Evolutionary conservation across 1,140 invertebrate species (phyloP), one percentile per base, ranked within the genome.

Genomic region (Rhyacophila brunnea): DNA sequence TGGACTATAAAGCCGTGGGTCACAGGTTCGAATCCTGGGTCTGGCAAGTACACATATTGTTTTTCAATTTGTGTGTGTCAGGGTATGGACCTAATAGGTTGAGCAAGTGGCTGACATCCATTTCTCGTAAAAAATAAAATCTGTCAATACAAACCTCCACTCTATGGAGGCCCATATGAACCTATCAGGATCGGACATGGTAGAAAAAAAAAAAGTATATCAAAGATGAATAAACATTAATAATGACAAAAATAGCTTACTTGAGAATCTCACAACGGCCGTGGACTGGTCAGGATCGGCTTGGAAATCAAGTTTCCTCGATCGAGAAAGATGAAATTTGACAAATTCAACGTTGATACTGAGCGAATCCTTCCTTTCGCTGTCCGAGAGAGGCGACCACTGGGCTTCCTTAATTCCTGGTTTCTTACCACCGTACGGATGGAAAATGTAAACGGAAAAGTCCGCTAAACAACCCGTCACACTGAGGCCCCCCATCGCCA

Each of bases 321-420:
- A 92, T 60, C 95, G 78, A 0, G 93, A 95, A 10, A 98, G 83
- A 73, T 97, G 93, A 66, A 98, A 92, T 74, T 97, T 97, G 2
- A 98, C 93, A 75, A 97, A 98, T 74, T 98, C 95, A 0, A 98
- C 94, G 73, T 97, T 96, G 10, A 98, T 89, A 70, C 92, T 96
- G 6, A 98, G 78, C 0, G 95, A 96, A 80, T 98, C 95, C 74
- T 97, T 96, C 14, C 95, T 80, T 69, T 96, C 93, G 59, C 87
- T 89, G 67, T 96, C 93, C 0, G 89, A 87, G 5, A 94, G 75
- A 0, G 92, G 91, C 3, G 89, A 92, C 86, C 91, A 93, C 68
- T 92, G 90, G 0, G 87, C 82, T 73, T 92, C 89, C 74, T 91
- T 92, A 1, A 88, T 70, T 68, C 86, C 87, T 5, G 89, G 84